Evolutionary conservation across 2,113 vertebrate genomes (phyloP).

Genomic region (Thryonomys swinderianus): DNA sequence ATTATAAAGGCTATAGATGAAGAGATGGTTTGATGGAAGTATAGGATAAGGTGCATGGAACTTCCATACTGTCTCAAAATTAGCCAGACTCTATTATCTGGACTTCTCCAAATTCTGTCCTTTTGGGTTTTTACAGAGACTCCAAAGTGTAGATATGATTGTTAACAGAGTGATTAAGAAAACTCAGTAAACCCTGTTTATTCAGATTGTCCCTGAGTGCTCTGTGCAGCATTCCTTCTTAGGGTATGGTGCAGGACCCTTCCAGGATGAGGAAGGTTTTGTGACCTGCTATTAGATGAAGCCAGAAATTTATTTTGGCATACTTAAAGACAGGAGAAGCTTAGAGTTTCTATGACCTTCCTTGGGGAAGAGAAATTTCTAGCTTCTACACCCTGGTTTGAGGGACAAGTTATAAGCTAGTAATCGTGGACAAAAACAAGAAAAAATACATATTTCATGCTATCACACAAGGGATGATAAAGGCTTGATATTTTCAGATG

Average conservation of each 20-base stretch:
- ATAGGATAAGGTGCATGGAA: neutral
- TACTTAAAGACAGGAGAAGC: neutral
- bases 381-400: neutral
- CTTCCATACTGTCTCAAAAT: neutral
- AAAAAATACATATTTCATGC: neutral
- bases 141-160: neutral
- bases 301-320: neutral
- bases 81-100: neutral
- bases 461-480: neutral
- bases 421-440: neutral
- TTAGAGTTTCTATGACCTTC: neutral
- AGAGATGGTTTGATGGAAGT: neutral
- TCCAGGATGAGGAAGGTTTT: neutral
- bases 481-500: neutral
- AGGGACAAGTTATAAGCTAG: neutral
- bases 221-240: no score
- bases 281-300: neutral
- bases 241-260: no score
- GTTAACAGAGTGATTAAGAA: neutral
- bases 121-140: neutral
- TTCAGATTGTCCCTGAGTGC: neutral
- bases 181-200: neutral
- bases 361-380: neutral
- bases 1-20: neutral
- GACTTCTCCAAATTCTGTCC: neutral